phyloP scores from a whole-genome alignment of 2,113 vertebrate species.

The Rutilus rutilus region DNA sequence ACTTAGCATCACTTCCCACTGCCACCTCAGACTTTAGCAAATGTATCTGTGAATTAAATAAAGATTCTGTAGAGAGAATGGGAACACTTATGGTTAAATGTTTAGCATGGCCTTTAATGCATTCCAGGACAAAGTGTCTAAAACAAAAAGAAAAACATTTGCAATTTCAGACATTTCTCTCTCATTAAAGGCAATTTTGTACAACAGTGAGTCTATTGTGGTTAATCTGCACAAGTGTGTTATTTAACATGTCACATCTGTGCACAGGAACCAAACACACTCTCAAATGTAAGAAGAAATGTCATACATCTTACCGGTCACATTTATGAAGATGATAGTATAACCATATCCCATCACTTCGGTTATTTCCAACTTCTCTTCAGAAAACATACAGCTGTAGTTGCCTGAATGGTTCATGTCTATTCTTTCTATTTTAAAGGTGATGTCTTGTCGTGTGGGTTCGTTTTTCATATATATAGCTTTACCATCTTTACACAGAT shows the following conservation, averaged over 20 bases:
- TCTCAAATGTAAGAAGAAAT: background rate
- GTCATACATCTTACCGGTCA: background rate
- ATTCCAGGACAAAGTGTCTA: background rate
- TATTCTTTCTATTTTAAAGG: constrained; percentile 49
- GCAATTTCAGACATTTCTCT: too few species aligned
- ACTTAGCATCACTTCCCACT: constrained; percentile 26
- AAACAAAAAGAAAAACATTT: background rate
- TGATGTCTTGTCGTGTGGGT: constrained; percentile 3
- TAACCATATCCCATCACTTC: background rate
- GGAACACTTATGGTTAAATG: background rate
- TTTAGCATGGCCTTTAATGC: background rate
- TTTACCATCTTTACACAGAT: constrained; percentile 57
- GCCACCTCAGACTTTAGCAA: background rate
- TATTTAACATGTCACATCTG: background rate
- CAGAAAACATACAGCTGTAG: constrained; percentile 63
- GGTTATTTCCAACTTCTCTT: background rate
- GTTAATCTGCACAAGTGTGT: background rate
- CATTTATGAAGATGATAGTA: constrained; percentile 22
- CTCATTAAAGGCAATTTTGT: too few species aligned
- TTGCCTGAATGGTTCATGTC: constrained; percentile 45
- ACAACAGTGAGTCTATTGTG: background rate
- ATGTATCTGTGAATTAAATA: constrained; percentile 4
- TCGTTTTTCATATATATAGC: constrained; percentile 2
- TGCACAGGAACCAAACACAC: background rate
- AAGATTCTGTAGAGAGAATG: constrained; percentile 22